Conservation (phyloP, 2,113 vertebrate species). For the Salvator merianae region DNA sequence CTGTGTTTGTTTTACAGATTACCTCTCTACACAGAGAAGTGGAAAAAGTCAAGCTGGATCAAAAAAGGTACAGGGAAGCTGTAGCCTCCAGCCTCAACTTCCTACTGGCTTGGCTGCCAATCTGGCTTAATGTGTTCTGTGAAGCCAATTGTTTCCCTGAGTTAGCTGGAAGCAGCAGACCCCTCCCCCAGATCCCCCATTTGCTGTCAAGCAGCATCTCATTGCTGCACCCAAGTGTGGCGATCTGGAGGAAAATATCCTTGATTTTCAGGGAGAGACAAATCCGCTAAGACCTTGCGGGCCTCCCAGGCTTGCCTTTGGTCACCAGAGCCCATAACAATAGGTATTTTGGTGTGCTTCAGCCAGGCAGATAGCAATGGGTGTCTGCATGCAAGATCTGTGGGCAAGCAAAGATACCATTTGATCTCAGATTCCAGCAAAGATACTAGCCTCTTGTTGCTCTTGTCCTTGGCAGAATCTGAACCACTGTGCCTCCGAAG, state of each 20-base stretch:
- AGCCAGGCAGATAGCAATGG: too few relatives aligned
- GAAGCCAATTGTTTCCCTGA: background rate
- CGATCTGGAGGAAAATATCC: background rate
- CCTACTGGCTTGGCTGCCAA: background rate
- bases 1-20: conserved; percentile 72
- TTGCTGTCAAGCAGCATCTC: background rate
- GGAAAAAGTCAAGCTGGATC: conserved; percentile 97
- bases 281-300: background rate
- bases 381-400: background rate
- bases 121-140: background rate
- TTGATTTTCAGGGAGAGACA: background rate
- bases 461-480: background rate
- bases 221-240: too few relatives aligned
- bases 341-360: background rate
- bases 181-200: too few relatives aligned
- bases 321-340: background rate
- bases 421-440: too few relatives aligned
- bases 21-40: conserved; percentile 93
- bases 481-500: too few relatives aligned
- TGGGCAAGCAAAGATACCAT: background rate
- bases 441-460: too few relatives aligned
- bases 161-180: background rate
- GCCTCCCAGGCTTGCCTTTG: background rate
- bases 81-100: rapidly evolving
- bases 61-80: conserved; percentile 82